phyloP scores from a whole-genome alignment of 2,113 vertebrate genomes.

The Grammomys surdaster region DNA sequence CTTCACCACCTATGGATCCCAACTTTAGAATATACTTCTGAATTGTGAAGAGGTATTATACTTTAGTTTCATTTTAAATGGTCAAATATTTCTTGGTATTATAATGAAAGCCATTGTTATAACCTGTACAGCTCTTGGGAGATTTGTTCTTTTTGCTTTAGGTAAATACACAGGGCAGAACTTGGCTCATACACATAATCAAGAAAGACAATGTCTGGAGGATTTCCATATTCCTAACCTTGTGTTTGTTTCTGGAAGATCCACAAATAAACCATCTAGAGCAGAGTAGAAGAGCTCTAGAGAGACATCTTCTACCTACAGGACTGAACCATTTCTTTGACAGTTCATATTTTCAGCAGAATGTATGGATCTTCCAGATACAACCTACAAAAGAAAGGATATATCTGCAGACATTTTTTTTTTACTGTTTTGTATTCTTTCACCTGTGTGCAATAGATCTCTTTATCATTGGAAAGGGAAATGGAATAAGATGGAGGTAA shows the following conservation, averaged over 20 bases:
- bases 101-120: background rate
- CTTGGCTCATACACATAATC: background rate
- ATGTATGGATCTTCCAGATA: background rate
- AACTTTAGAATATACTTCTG: background rate
- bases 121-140: background rate
- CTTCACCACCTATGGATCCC: background rate
- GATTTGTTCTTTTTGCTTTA: background rate
- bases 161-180: background rate
- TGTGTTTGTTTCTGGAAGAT: background rate
- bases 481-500: constrained; percentile 46
- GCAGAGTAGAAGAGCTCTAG: background rate
- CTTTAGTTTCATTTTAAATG: constrained; percentile 34
- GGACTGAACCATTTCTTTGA: background rate
- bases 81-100: background rate
- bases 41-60: background rate
- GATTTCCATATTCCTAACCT: accelerated
- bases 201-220: background rate
- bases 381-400: background rate
- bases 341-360: constrained; percentile 33
- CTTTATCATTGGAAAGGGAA: constrained; percentile 41
- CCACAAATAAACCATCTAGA: background rate
- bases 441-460: constrained; percentile 32
- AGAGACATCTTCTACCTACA: background rate
- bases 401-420: constrained; percentile 8
- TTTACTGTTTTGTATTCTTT: background rate